phyloP scores from a whole-genome alignment of 2,113 vertebrate species.

The Reinhardtius hippoglossoides region DNA sequence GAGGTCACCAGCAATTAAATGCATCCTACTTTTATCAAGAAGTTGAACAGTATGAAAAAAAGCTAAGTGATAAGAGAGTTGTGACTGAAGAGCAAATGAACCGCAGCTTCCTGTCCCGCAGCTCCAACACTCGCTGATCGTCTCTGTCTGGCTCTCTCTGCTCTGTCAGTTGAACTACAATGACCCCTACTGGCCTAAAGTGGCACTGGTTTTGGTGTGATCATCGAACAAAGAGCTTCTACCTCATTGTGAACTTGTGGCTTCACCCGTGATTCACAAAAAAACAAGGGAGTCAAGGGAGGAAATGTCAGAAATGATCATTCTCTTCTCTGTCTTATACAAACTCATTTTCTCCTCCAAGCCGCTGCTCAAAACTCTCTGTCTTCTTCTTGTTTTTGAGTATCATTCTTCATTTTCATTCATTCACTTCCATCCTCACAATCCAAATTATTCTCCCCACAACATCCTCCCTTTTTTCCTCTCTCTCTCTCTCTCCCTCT shows the following conservation, averaged over 20 bases:
- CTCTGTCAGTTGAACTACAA: constrained; percentile 84
- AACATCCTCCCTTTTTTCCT: background rate
- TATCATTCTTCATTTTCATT: constrained; percentile 5
- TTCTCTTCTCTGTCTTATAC: background rate
- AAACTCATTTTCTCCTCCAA: background rate
- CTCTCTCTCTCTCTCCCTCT: constrained; percentile 39
- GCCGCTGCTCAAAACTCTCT: background rate
- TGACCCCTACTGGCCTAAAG: constrained; percentile 87
- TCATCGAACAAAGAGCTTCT: constrained; percentile 51
- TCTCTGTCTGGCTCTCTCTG: background rate
- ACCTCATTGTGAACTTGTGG: constrained; percentile 49
- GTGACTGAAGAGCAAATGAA: constrained; percentile 44
- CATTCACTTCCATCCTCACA: background rate
- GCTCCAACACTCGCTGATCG: constrained; percentile 3
- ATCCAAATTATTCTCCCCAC: background rate
- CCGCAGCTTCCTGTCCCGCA: constrained; percentile 32
- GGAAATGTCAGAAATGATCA: background rate
- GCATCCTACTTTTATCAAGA: background rate
- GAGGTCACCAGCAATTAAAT: constrained; percentile 11
- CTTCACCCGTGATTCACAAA: constrained; percentile 7
- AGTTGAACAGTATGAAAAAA: background rate
- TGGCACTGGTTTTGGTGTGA: constrained; percentile 43
- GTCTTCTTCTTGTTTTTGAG: background rate
- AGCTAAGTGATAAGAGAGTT: constrained; percentile 29
- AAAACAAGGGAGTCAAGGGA: background rate